Evolutionary conservation across 2,797 vertebrate genomes (phyloP), one percentile per base, ranked within the genome.

Genomic region (Danio albolineatus): DNA sequence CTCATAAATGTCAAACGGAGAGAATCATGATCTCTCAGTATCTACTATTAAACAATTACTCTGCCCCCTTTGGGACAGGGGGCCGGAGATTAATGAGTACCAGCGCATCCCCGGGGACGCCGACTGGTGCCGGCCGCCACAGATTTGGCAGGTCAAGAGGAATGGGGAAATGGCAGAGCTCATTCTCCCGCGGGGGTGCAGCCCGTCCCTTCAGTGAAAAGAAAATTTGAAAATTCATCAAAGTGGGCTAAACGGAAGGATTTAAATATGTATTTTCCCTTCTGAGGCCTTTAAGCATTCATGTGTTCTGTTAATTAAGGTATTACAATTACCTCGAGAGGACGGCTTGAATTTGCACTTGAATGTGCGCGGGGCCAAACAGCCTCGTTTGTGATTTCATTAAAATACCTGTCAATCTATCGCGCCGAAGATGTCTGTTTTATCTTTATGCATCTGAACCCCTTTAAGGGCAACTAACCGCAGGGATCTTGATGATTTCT

Each of bases 41-140:
- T 87, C 86, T 81, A 73, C 80, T 84, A 84, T 81, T 85, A 84
- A 85, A 82, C 86, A 87, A 84, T 82, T 81, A 81, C 75, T 73
- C 78, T 46, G 8, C 10, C 70, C 80, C 78, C 80, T 82, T 79
- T 12, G 69, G 82, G 80, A 81, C 72, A 84, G 72, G 48, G 51
- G 44, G 78, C 49, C 19, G 67, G 56, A 83, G 80, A 85, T 87
- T 85, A 87, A 85, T 82, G 80, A 84, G 82, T 10, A 71, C 39
- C 61, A 59, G 61, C 13, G 53, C 54, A 78, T 67, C 78, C 84
- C 78, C 51, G 13, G 72, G 82, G 82, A 84, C 16, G 67, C 6
- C 49, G 80, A 70, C 36, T 76, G 72, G 66, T 57, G 49, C 82
- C 61, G 80, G 85, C 80, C 78, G 38, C 80, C 77, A 77, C 43